Base-by-base conservation (phyloP, 2,888 invertebrate species). In the Volucella inanis region DNA sequence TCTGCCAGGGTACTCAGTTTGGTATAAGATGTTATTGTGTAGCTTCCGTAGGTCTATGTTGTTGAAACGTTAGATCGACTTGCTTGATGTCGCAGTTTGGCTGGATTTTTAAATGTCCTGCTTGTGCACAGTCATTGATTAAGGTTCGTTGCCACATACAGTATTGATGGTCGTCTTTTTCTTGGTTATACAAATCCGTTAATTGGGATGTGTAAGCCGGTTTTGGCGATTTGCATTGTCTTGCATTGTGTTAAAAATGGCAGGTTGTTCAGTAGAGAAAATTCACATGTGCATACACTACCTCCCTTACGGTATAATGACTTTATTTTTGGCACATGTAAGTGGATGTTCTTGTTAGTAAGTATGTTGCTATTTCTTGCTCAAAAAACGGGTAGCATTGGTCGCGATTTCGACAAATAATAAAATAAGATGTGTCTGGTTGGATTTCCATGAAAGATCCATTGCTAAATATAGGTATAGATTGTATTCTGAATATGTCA, bases 31-130 rank as follows among this genome's bases (percentile, higher is more conserved):
- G 9, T 15, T 52, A 9, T 52, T 52, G 15, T 52, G 15, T 52
- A 9, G 15, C 15, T 52, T 15, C 18, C 3, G 14, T 22, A 57
- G n/a, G 11, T 57, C 18, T 59, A 41, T 59, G 43, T 43, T 41
- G 41, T 59, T 43, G 39, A 39, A 57, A 59, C 59, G 14, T 59
- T 59, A 59, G 43, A 41, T 59, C 59, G 43, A 18, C 59, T 59
- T 43, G 59, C 11, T 59, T 43, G 43, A 59, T 18, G 18, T 11
- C 43, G 18, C 59, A 59, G 59, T 59, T 59, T 59, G 43, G 18
- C 43, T 59, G 59, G 11, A 59, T 43, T 59, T 43, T 43, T 43
- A 59, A 43, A 59, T n/a, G 59, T 12, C 59, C 43, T 59, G 18
- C 41, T 59, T 9, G n/a, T n/a, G n/a, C n/a, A n/a, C n/a, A n/a